These are phyloP conservation scores for Lasioglossum villosulum DNA, from an alignment of 2,888 invertebrate genomes.

Conservation along the genomic window DNA sequence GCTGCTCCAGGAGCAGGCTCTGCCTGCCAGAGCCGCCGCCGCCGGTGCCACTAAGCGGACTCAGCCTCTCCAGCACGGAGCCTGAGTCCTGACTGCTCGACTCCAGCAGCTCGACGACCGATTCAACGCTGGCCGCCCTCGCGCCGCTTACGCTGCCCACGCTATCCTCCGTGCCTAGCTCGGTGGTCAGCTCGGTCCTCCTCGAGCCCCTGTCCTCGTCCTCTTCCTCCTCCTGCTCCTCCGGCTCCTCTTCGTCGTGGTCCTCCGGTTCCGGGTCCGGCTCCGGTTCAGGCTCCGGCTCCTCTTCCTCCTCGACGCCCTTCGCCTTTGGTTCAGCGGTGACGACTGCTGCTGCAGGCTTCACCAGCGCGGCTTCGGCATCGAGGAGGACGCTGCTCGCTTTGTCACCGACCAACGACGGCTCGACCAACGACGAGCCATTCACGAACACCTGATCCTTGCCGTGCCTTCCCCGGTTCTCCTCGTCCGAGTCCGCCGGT, in stretches of 20 bases:
- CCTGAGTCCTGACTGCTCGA: conserved; percentile 79
- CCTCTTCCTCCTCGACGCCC: conserved; percentile 45
- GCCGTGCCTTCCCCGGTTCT: conserved; percentile 27
- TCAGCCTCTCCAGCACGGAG: conserved; percentile 84
- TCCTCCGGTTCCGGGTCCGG: conserved; percentile 34
- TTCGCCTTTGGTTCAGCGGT: conserved; percentile 54
- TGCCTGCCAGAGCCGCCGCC: conserved; percentile 82
- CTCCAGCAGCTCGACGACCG: conserved; percentile 79
- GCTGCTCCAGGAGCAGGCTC: conserved; percentile 80
- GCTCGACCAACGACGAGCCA: conserved; percentile 68
- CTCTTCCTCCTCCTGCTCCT: conserved; percentile 25
- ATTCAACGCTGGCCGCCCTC: conserved; percentile 76
- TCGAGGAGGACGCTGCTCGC: conserved; percentile 49
- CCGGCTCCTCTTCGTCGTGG: conserved; percentile 27
- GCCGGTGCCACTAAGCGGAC: conserved; percentile 80
- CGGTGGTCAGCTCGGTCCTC: conserved; percentile 73
- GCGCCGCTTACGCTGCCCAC: conserved; percentile 80
- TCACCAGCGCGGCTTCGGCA: conserved; percentile 40
- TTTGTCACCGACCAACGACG: conserved; percentile 59
- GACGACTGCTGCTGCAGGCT: conserved; percentile 27
- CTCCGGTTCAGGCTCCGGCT: conserved; percentile 24
- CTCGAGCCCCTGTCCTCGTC: conserved; percentile 46
- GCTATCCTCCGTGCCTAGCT: conserved; percentile 83
- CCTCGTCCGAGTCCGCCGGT: conserved; percentile 28
- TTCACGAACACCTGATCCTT: conserved; percentile 62